Base-by-base conservation (phyloP, 2,888 invertebrate species). In the Drepana falcataria region DNA sequence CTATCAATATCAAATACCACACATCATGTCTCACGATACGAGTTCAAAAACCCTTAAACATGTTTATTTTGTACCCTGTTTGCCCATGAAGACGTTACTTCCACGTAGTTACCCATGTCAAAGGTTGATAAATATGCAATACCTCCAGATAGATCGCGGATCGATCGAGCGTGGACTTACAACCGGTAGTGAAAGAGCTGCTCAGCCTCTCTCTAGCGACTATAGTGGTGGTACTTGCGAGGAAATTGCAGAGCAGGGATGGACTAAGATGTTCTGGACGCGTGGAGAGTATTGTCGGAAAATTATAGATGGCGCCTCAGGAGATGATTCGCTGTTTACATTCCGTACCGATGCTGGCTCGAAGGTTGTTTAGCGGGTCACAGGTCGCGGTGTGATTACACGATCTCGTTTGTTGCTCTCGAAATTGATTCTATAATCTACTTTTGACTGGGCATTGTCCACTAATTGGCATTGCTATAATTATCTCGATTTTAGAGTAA, bases 121-220 rank as follows among this genome's bases (percentile, higher is more conserved):
- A 87, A 91, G 90, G 90, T 91, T 91, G 90, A 88, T 90, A 91
- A 90, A 90, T 89, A 90, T 90, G 90, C 90, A 90, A 87, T 89
- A 89, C 83, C 85, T 85, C 68, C 65, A 77, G 79, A 83, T 86
- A 80, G 83, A 87, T 84, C 84, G 75, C 59, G 73, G 81, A 87
- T 89, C 88, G 89, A 87, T 87, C 79, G 80, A 75, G 81, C 87
- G 88, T 88, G 89, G 83, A 78, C 67, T 71, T 59, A 59, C 37
- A 65, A 75, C 87, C 85, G 82, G 9, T 51, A 0, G 51, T 65
- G 21, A 2, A 9, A 54, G 80, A 69, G 1, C 79, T 64, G 2
- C 47, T 48, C 41, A 52, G 41, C 73, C 66, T 59, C 63, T 56
- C 54, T 7, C 21, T 2, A 33, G 2, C 35, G 2, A 4, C 49